Evolutionary conservation across 1,140 invertebrate species (phyloP), one percentile per base, ranked within the genome.

Genomic region (Riptortus pedestris): DNA sequence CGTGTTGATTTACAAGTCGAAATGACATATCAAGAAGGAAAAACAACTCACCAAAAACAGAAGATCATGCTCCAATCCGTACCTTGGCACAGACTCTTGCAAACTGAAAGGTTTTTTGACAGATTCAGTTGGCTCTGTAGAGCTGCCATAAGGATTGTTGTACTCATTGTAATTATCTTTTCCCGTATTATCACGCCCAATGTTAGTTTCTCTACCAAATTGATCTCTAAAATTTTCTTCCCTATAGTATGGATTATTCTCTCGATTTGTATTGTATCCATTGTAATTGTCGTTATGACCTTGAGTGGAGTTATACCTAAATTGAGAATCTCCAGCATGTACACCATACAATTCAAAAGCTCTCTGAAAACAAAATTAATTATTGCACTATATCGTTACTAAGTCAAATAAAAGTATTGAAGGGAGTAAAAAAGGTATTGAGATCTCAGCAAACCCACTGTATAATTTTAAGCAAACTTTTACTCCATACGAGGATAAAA

Each of bases 31-130:
- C n/a, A n/a, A n/a, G n/a, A n/a, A 28, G 2, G 22, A 4, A 59
- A 20, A 14, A 16, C 9, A 33, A 24, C 33, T 73, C 74, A 86
- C 85, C 67, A 85, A 83, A 68, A 88, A 85, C 5, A 89, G 67
- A 38, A 88, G 74, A 76, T 88, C 87, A 65, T 80, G 78, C 55
- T 79, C 76, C 45, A 75, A 74, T 18, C 83, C 83, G 72, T 87
- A 90, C 70, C 78, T 77, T 3, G 81, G 80, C 43, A 78, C 76
- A 1, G 85, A 88, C 70, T 87, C 85, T 70, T 88, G 88, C 24
- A 90, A 72, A 57, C 81, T 75, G 70, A 90, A 90, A 14, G 77
- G 74, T 64, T 84, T 47, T 4, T n/a, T 47, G 4, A 20, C 45
- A 47, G 45, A 20, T 47, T 47, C n/a, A 47, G 81, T 67, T 79